Conservation (phyloP, 2,888 invertebrate genomes). For the Drosophila setosimentum region DNA sequence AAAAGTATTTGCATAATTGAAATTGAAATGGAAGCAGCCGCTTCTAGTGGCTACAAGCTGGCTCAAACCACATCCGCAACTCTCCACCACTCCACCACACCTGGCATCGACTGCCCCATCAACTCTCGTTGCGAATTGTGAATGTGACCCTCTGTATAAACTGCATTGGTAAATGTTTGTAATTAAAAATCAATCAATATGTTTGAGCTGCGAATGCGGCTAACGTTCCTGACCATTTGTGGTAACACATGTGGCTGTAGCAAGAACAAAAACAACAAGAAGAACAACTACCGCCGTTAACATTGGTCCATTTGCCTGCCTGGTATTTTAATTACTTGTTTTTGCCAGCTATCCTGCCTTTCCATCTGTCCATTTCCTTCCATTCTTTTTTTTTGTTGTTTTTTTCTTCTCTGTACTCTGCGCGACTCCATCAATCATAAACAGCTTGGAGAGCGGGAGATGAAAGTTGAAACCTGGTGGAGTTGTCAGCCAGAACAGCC, state of each 20-base stretch:
- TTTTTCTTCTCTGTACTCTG: not conserved
- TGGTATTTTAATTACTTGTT: conserved; percentile 79
- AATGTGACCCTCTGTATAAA: conserved; percentile 50
- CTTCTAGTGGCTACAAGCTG: conserved; percentile 34
- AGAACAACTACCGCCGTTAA: conserved; percentile 3
- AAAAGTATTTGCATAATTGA: conserved; percentile 65
- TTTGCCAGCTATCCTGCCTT: conserved; percentile 26
- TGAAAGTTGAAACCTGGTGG: conserved; percentile 3
- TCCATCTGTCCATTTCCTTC: conserved; percentile 43
- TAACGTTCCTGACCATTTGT: conserved; percentile 57
- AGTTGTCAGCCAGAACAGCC: not conserved
- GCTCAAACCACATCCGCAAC: not conserved
- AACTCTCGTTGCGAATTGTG: conserved; percentile 15
- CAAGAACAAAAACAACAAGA: conserved; percentile 31
- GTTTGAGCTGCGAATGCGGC: conserved; percentile 58
- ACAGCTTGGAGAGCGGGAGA: conserved; percentile 14
- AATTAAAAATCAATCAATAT: conserved; percentile 81
- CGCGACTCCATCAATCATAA: conserved; percentile 64
- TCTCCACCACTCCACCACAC: not conserved
- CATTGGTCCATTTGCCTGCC: conserved; percentile 69
- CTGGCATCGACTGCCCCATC: not conserved
- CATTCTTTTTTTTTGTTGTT: conserved; percentile 8
- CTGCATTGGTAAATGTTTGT: conserved; percentile 70
- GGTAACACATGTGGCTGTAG: conserved; percentile 73
- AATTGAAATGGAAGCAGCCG: conserved; percentile 75